phyloP scores from a whole-genome alignment of 1,140 invertebrate species.

The Helicoverpa zea region DNA sequence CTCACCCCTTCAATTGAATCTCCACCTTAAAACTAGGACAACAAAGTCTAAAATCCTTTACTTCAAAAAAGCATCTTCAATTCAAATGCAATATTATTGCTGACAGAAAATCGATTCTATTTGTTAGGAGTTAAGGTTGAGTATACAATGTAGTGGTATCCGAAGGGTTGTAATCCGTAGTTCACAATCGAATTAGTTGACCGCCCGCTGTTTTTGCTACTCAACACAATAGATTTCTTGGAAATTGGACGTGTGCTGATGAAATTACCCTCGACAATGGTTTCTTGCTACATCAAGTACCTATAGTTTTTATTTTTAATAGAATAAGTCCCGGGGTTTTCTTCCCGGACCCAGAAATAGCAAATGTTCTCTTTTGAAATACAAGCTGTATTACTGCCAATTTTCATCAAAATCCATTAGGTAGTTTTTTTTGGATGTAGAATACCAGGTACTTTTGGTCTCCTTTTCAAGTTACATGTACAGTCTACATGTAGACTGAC shows the following conservation, averaged over 20 bases:
- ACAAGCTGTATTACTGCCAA: no score
- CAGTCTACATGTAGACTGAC: background rate
- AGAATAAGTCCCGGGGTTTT: no score
- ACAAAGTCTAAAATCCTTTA: constrained; percentile 39
- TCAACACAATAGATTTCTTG: constrained; percentile 75
- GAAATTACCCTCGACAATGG: constrained; percentile 64
- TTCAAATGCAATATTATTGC: constrained; percentile 11
- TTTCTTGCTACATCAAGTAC: background rate
- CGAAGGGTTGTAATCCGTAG: constrained; percentile 60
- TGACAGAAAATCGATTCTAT: constrained; percentile 41
- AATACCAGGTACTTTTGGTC: no score
- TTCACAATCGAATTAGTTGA: constrained; percentile 78
- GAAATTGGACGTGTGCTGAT: constrained; percentile 63
- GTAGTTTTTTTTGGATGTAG: no score
- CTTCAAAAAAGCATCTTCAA: background rate
- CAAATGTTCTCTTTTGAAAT: no score
- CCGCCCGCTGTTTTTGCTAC: constrained; percentile 82
- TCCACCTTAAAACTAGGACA: constrained; percentile 6
- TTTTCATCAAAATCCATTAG: no score
- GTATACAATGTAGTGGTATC: constrained; percentile 44
- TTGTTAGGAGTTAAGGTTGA: constrained; percentile 34
- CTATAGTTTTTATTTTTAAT: background rate
- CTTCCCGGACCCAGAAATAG: no score
- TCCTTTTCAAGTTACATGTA: no score
- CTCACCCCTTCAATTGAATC: background rate